phyloP scores from a whole-genome alignment of 1,140 invertebrate genomes.

The Protaetia brevitarsis region DNA sequence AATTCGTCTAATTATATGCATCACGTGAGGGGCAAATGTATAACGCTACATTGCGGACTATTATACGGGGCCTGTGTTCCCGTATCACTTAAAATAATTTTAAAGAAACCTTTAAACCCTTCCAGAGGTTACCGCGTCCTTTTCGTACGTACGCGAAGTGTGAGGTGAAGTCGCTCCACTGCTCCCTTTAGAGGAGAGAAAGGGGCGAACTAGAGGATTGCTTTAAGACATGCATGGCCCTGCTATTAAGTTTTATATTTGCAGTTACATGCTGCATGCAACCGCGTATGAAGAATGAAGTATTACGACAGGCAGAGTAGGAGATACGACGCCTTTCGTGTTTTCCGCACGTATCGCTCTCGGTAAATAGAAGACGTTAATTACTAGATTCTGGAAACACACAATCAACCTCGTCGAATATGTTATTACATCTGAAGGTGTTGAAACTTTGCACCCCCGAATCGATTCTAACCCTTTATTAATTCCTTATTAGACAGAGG shows the following conservation, averaged over 20 bases:
- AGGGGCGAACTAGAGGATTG: not conserved
- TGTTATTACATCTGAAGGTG: too few relatives aligned
- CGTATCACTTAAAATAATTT: slow-evolving; percentile 1
- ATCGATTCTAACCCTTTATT: too few relatives aligned
- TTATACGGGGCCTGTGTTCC: not conserved
- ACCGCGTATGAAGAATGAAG: not conserved
- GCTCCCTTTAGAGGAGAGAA: not conserved
- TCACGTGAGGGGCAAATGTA: not conserved
- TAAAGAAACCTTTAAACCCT: not conserved
- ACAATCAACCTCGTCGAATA: too few relatives aligned
- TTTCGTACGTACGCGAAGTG: not conserved
- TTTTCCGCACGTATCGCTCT: not conserved
- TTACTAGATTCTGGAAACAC: too few relatives aligned
- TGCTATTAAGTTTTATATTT: slow-evolving; percentile 12
- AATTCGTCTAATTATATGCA: slow-evolving; percentile 13
- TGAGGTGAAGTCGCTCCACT: not conserved
- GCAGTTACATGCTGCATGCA: slow-evolving; percentile 5
- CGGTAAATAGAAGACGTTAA: not conserved
- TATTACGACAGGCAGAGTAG: not conserved
- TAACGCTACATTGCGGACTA: slow-evolving; percentile 5
- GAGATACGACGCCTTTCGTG: slow-evolving; percentile 4
- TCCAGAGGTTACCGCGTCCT: not conserved
- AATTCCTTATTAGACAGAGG: too few relatives aligned
- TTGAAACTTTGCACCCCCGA: too few relatives aligned
- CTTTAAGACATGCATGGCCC: not conserved